phyloP scores from a whole-genome alignment of 2,797 vertebrate species.

The Oreonectes daqikongensis region DNA sequence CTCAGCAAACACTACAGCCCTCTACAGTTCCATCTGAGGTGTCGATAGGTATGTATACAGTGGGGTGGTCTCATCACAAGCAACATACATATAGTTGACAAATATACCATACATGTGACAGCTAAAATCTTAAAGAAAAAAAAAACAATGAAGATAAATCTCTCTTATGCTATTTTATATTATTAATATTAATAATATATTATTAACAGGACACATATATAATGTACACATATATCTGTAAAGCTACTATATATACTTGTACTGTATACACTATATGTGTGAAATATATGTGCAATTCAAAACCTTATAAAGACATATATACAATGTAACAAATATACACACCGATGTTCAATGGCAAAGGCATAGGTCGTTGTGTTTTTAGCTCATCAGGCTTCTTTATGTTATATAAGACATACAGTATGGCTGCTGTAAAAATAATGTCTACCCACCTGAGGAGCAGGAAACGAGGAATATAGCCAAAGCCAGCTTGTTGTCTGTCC shows the following conservation, averaged over 20 bases:
- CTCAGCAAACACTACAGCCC: not conserved
- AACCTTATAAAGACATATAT: no score
- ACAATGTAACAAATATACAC: not conserved
- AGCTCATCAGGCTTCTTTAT: not conserved
- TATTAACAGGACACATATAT: no score
- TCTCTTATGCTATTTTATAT: no score
- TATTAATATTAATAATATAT: no score
- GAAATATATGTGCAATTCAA: no score
- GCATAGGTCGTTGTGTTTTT: not conserved
- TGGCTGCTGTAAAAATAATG: slow-evolving; percentile 1
- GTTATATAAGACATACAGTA: not conserved
- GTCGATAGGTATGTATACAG: not conserved
- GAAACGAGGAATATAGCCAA: slow-evolving; percentile 98
- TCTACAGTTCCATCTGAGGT: not conserved
- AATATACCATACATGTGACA: no score
- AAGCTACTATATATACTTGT: no score
- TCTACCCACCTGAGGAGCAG: slow-evolving; percentile 94
- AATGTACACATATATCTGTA: not conserved
- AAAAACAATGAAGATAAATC: no score
- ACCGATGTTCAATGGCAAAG: not conserved
- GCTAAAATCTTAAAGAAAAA: no score
- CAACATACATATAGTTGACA: no score
- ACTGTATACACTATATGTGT: no score
- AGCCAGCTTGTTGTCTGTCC: slow-evolving; percentile 96
- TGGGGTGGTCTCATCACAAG: not conserved